Evolutionary conservation across 2,888 invertebrate species (phyloP).

Genomic region (Cancer borealis): DNA sequence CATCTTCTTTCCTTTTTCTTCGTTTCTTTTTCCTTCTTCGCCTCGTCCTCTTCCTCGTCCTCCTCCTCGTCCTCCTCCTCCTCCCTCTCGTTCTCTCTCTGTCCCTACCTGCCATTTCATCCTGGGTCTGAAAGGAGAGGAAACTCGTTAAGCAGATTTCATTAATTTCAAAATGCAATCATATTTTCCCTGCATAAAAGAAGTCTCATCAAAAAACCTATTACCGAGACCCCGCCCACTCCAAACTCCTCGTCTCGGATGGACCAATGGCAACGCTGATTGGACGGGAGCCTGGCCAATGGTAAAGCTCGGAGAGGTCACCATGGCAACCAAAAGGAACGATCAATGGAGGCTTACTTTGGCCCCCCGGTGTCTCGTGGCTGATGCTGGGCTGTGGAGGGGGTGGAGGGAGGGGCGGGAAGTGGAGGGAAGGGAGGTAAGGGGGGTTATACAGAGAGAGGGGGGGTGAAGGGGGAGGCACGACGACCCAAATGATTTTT

Average conservation of each 20-base stretch:
- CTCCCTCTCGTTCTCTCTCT: not conserved
- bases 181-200: constrained; percentile 78
- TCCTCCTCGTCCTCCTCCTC: not conserved
- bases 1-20: not conserved
- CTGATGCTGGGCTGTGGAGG: not conserved
- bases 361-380: not conserved
- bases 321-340: constrained; percentile 72
- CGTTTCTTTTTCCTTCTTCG: not conserved
- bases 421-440: not conserved
- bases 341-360: constrained; percentile 73
- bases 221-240: constrained; percentile 73
- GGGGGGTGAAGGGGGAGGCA: not conserved
- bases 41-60: not conserved
- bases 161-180: constrained; percentile 78
- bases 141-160: constrained; percentile 77
- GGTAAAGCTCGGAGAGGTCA: constrained; percentile 55
- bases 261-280: constrained; percentile 66
- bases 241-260: constrained; percentile 69
- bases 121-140: constrained; percentile 68
- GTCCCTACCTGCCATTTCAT: constrained; percentile 68
- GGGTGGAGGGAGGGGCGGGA: not conserved
- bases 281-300: constrained; percentile 66
- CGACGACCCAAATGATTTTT: constrained; percentile 67
- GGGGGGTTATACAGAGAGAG: not conserved
- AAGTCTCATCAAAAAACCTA: constrained; percentile 77